Conservation (phyloP, 1,140 invertebrate species). For the Laupala kohalensis region DNA sequence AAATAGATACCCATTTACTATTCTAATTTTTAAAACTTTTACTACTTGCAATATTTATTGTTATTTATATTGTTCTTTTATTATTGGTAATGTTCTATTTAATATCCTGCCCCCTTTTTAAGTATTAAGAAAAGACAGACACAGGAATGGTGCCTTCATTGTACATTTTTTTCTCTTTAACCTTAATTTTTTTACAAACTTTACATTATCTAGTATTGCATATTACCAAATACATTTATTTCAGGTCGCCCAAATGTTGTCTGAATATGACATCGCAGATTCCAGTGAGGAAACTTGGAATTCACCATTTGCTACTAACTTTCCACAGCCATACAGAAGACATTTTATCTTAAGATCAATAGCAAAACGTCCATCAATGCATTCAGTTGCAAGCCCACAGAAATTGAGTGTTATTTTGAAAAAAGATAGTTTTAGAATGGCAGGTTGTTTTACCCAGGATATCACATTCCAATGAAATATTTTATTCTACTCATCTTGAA, state of each 20-base stretch:
- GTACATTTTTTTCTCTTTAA: no score
- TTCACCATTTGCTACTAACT: conserved; percentile 20
- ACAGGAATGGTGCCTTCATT: no score
- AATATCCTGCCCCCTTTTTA: no score
- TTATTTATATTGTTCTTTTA: no score
- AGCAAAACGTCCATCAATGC: conserved; percentile 42
- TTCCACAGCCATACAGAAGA: conserved; percentile 41
- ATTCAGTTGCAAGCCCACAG: conserved; percentile 46
- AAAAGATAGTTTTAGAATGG: conserved; percentile 47
- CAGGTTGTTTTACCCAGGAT: conserved; percentile 58
- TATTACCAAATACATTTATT: not conserved
- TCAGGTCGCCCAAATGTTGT: conserved; percentile 17
- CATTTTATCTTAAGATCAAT: conserved; percentile 55
- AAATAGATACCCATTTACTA: no score
- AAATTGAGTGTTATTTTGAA: conserved; percentile 48
- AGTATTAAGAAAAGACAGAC: no score
- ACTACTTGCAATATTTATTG: no score
- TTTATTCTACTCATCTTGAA: not conserved
- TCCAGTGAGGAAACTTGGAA: conserved; percentile 13
- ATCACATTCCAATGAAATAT: conserved; percentile 38
- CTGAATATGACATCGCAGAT: conserved; percentile 12
- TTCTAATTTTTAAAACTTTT: no score
- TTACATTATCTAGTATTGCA: no score
- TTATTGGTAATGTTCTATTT: no score
- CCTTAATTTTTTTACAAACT: no score